phyloP scores from a whole-genome alignment of 1,140 invertebrate species.

The Ganaspis sp. region DNA sequence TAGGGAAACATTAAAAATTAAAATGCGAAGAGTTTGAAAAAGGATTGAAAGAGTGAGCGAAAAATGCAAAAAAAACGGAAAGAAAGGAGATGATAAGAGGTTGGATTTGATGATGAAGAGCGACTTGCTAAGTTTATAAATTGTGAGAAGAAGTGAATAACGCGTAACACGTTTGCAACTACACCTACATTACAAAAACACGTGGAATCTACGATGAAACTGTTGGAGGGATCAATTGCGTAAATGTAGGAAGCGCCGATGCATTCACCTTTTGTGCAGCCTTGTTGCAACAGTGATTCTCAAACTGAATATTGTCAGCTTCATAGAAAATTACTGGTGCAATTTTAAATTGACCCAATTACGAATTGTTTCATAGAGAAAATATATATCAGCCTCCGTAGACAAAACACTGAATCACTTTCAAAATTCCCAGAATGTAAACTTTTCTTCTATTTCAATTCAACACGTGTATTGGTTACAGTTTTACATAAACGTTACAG shows the following conservation, averaged over 20 bases:
- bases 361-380: background rate
- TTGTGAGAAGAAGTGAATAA: background rate
- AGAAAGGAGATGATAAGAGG: too few relatives aligned
- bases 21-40: too few relatives aligned
- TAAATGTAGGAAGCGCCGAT: constrained; percentile 74
- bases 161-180: constrained; percentile 9
- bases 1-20: too few relatives aligned
- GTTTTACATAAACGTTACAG: background rate
- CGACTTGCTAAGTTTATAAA: background rate
- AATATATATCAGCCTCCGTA: background rate
- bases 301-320: constrained; percentile 44
- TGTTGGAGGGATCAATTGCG: constrained; percentile 68
- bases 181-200: constrained; percentile 35
- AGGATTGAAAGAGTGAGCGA: too few relatives aligned
- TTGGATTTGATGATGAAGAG: background rate
- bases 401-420: too few relatives aligned
- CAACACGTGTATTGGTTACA: too few relatives aligned
- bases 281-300: constrained; percentile 68
- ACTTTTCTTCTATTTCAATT: too few relatives aligned
- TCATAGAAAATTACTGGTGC: constrained; percentile 38
- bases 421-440: too few relatives aligned
- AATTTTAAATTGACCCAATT: constrained; percentile 29
- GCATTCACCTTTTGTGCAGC: constrained; percentile 74
- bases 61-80: too few relatives aligned
- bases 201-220: constrained; percentile 60